Percentiles rank a stretch among this genome's conserved stretches.
Evolutionary conservation across 2,113 vertebrate species (phyloP).

Genomic region (Holacanthus passer): DNA sequence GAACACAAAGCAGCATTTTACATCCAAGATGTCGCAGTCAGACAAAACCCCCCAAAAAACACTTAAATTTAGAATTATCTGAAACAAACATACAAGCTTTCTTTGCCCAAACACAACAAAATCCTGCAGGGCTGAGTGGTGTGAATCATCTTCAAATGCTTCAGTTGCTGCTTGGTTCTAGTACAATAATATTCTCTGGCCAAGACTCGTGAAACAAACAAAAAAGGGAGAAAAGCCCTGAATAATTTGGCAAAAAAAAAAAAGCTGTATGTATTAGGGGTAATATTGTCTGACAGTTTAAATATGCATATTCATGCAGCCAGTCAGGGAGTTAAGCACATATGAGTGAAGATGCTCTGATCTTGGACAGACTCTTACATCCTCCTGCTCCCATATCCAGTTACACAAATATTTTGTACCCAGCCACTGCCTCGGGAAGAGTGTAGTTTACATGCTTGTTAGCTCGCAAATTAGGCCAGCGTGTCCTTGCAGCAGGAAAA

Average conservation of each 20-base stretch:
- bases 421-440: conserved; percentile 58
- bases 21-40: conserved; percentile 9
- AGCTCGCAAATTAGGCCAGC: conserved; percentile 81
- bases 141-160: conserved; percentile 48
- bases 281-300: conserved; percentile 30
- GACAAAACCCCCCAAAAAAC: neutral
- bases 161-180: conserved; percentile 16
- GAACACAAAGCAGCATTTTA: conserved; percentile 30
- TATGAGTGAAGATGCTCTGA: conserved; percentile 34
- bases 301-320: conserved; percentile 46
- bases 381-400: conserved; percentile 45
- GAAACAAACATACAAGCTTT: conserved; percentile 16
- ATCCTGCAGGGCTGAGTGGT: conserved; percentile 16
- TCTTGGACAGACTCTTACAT: conserved; percentile 28
- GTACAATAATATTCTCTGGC: conserved; percentile 33
- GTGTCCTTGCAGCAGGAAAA: conserved; percentile 80
- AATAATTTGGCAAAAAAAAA: conserved; percentile 10
- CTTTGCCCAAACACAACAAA: conserved; percentile 38
- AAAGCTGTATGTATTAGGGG: neutral
- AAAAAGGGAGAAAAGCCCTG: neutral
- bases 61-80: conserved; percentile 7
- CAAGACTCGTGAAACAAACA: conserved; percentile 14
- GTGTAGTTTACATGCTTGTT: conserved; percentile 81
- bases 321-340: conserved; percentile 23
- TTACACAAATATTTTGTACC: conserved; percentile 56